Percentiles rank a stretch among this genome's conserved stretches.
These are phyloP conservation scores for Eufriesea mexicana DNA, from an alignment of 1,140 invertebrate species.

Conservation along the genomic window DNA sequence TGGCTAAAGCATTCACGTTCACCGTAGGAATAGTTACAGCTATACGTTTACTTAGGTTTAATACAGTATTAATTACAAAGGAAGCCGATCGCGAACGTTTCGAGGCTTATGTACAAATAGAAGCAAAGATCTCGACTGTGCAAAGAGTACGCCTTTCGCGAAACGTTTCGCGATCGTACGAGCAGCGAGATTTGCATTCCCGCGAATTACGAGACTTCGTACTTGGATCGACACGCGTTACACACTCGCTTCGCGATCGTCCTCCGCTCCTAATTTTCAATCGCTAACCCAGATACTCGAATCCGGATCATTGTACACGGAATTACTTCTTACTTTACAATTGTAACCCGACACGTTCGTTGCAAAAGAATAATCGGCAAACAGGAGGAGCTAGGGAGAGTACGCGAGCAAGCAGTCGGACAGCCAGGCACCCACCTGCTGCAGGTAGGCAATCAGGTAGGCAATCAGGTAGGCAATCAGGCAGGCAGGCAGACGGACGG, in stretches of 20 bases:
- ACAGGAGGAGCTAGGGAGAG: not conserved
- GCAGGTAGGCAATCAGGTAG: not conserved
- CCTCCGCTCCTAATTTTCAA: not conserved
- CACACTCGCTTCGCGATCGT: conserved; percentile 8
- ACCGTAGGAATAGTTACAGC: conserved; percentile 47
- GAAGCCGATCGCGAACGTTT: conserved; percentile 47
- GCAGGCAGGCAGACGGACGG: not conserved
- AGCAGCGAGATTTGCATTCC: not conserved
- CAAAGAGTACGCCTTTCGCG: conserved; percentile 1
- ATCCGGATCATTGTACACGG: not conserved
- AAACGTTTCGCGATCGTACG: conserved; percentile 29
- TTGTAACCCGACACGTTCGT: not conserved
- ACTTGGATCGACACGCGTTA: not conserved
- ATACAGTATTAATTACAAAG: conserved; percentile 47
- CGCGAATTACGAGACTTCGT: not conserved
- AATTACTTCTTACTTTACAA: not conserved
- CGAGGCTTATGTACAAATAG: conserved; percentile 34
- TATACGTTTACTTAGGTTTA: conserved; percentile 39
- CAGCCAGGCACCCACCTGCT: too few species aligned
- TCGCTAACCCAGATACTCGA: not conserved
- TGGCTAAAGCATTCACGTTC: conserved; percentile 52
- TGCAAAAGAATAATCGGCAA: not conserved
- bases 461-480: not conserved
- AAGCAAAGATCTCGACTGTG: not conserved
- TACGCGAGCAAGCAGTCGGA: too few species aligned